Base-by-base conservation (phyloP, 2,113 vertebrate genomes). In the Dasypus novemcinctus region DNA sequence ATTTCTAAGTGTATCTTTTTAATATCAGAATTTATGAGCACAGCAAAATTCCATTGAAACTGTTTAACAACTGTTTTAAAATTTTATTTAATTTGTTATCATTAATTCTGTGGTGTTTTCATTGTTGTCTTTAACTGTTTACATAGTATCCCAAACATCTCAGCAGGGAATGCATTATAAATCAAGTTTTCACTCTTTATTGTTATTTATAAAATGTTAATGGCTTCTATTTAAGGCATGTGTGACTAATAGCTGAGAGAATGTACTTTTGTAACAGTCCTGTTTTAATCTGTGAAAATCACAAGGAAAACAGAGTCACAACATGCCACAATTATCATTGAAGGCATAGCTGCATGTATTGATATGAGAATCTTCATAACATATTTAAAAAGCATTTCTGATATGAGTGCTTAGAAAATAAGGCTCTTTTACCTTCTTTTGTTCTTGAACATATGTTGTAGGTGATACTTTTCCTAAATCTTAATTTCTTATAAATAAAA, bases 171-270 rank as follows among this genome's bases (percentile, higher is more conserved):
- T 90, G 52, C 72, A 90, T 96, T 93, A 74, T 93, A 95, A 94
- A 93, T 80, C 68, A 89, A 66, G 49, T 79, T 95, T 96, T 96
- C 41, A 41, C 38, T 96, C 38, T 96, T 95, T 96, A 96, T 91
- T 96, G 63, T 95, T 97, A 94, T 96, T 97, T 96, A 94, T 93
- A 87, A 96, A 87, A 97, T 96, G 78, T 95, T 96, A 91, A 96
- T 94, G 36, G 63, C 52, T 97, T 95, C 93, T 96, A 81, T 90
- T 97, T 97, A 95, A 97, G 57, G 75, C 75, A 46, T 72, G 64
- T 96, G 61, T 72, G 87, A 97, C 87, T 97, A 97, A 90, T 95
- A 92, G 85, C 74, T 87, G 87, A 96, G 57, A 93, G 72, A 94
- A 79, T 91, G 43, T 78, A 75, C 13, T 97, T 97, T 96, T 95